These are phyloP conservation scores for Apis florea DNA, from an alignment of 1,140 invertebrate genomes.

Conservation along the genomic window DNA sequence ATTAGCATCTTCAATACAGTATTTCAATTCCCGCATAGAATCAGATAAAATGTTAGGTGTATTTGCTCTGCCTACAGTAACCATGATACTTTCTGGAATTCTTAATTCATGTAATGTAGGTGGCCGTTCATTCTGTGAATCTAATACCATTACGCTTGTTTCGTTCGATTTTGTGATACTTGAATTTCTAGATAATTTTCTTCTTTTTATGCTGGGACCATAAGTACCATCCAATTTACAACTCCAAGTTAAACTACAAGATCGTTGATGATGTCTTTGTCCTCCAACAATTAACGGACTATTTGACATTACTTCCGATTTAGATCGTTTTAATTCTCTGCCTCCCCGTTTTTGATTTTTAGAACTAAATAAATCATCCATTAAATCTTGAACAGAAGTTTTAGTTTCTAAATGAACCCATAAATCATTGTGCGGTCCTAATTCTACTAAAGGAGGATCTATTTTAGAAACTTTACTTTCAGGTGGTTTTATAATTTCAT, in stretches of 20 bases:
- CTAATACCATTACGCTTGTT: slow-evolving; percentile 71
- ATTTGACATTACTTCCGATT: slow-evolving; percentile 83
- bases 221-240: slow-evolving; percentile 84
- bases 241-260: slow-evolving; percentile 85
- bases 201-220: slow-evolving; percentile 84
- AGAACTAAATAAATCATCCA: slow-evolving; percentile 84
- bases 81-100: slow-evolving; percentile 78
- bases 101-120: slow-evolving; percentile 76
- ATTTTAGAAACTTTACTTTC: slow-evolving; percentile 68
- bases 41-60: slow-evolving; percentile 71
- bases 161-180: slow-evolving; percentile 65
- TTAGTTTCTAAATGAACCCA: slow-evolving; percentile 80
- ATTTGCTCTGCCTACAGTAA: slow-evolving; percentile 75
- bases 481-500: slow-evolving; percentile 68
- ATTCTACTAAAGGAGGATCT: slow-evolving; percentile 64
- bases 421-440: slow-evolving; percentile 71
- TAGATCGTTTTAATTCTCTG: slow-evolving; percentile 83
- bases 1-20: slow-evolving; percentile 69
- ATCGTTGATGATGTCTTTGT: slow-evolving; percentile 82
- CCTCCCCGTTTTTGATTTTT: slow-evolving; percentile 74
- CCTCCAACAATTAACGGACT: slow-evolving; percentile 76
- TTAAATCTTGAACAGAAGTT: slow-evolving; percentile 80
- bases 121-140: slow-evolving; percentile 69
- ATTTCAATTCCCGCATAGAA: slow-evolving; percentile 69
- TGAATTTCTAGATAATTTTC: slow-evolving; percentile 82